Base-by-base conservation (phyloP, 2,113 vertebrate species). In the Phoenicopterus ruber region DNA sequence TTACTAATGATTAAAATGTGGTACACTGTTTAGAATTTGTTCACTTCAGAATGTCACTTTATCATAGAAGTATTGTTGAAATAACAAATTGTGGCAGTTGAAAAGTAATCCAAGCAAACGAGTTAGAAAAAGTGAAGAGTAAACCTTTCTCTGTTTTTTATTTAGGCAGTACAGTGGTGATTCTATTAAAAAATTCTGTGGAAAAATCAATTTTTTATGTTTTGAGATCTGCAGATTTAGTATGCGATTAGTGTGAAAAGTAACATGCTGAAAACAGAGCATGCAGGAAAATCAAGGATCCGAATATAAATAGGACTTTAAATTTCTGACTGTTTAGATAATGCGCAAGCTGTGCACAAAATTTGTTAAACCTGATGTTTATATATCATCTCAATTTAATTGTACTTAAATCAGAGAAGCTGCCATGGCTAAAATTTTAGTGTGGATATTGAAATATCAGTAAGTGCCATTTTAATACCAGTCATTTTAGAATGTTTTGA, bases 221-320 rank as follows among this genome's bases (percentile, higher is more conserved):
- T 95, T 86, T 95, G 38, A 52, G 47, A 72, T 62, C 38, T 26
- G 7, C 16, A 86, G 72, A 82, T 84, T 69, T 77, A 89, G 47
- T 91, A 79, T 93, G 96, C 7, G 13, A 90, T 94, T 77, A 87
- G 3, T 59, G 49, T 92, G 49, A 92, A 93, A 97, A 59, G 19
- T 50, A 85, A 52, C 31, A 65, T 1, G 8, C 40, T 79, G 65
- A 82, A 86, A 95, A 71, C 17, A 71, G 34, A 47, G 13, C 44
- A 70, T 13, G 4, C 49, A 82, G 69, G 34, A 78, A 90, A 72
- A 91, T 72, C 79, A 95, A 76, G 76, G 29, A 82, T 83, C 52
- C 17, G 57, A 47, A 76, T 71, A 82, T 31, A 89, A 88, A 89
- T 29, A 88, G 21, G 24, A 50, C 17, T 86, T 91, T 24, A 76